Percentiles rank a stretch among this genome's conserved stretches.
Conservation (phyloP, 2,797 vertebrate genomes). For the Eidolon dupreanum region DNA sequence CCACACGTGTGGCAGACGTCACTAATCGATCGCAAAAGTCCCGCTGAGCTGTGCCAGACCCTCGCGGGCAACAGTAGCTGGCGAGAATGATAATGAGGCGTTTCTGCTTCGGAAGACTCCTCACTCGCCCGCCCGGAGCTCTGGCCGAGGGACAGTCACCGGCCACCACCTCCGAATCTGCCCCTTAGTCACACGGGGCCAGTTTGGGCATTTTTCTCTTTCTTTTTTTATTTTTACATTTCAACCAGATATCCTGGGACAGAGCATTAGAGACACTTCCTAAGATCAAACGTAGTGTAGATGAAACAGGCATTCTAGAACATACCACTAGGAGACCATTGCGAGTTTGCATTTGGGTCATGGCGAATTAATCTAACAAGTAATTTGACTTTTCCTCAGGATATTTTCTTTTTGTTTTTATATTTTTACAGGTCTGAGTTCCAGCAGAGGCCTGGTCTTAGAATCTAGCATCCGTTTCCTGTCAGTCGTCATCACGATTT, state of each 20-base stretch:
- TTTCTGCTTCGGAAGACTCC: neutral
- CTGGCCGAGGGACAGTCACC: neutral
- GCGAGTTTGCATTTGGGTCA: no score
- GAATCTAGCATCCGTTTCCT: neutral
- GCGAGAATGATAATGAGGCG: neutral
- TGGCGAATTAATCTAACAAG: neutral
- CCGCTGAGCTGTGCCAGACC: neutral
- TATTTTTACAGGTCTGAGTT: constrained; percentile 83
- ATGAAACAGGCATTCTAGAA: neutral
- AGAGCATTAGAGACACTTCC: neutral
- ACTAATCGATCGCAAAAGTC: neutral
- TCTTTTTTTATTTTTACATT: neutral
- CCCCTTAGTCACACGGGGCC: neutral
- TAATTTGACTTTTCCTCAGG: neutral
- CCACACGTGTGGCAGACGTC: neutral
- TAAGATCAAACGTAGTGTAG: neutral
- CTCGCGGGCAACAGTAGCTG: neutral
- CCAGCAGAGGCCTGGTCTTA: constrained; percentile 65
- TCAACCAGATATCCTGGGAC: neutral
- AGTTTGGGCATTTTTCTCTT: neutral
- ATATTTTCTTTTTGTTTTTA: neutral
- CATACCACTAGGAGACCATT: neutral
- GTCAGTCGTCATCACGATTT: constrained; percentile 48
- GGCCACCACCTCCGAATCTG: no score
- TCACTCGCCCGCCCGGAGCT: no score